These are phyloP conservation scores for Hiodon tergisus DNA, from an alignment of 2,113 vertebrate genomes.

Conservation along the genomic window DNA sequence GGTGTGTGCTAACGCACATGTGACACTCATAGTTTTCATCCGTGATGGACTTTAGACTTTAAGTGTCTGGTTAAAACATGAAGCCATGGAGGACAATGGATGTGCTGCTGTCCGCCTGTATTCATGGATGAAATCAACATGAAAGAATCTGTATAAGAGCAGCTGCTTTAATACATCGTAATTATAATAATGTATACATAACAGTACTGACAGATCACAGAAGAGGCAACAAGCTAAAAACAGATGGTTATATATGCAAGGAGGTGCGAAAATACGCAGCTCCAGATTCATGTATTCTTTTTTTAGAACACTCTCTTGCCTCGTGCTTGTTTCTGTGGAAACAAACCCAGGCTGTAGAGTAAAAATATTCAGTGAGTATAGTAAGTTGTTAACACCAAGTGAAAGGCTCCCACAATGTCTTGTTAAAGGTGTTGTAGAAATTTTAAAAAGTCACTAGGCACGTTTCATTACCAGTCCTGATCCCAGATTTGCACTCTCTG, in stretches of 20 bases:
- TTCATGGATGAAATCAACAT: too few species aligned
- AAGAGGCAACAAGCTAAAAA: background rate
- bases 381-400: background rate
- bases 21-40: too few species aligned
- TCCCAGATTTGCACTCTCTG: too few species aligned
- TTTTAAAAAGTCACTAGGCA: background rate
- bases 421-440: background rate
- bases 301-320: background rate
- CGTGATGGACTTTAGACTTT: too few species aligned
- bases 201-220: background rate
- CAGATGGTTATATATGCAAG: slow-evolving; percentile 1
- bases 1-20: too few species aligned
- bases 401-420: background rate
- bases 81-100: too few species aligned
- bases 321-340: slow-evolving; percentile 3
- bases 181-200: background rate
- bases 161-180: background rate
- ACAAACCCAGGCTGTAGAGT: background rate
- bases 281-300: slow-evolving; percentile 3
- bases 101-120: too few species aligned
- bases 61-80: too few species aligned
- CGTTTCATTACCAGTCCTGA: background rate
- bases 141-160: too few species aligned
- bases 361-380: background rate
- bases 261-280: slow-evolving; percentile 8